Evolutionary conservation across 2,797 vertebrate species (phyloP).

Genomic region (Myotis myotis): DNA sequence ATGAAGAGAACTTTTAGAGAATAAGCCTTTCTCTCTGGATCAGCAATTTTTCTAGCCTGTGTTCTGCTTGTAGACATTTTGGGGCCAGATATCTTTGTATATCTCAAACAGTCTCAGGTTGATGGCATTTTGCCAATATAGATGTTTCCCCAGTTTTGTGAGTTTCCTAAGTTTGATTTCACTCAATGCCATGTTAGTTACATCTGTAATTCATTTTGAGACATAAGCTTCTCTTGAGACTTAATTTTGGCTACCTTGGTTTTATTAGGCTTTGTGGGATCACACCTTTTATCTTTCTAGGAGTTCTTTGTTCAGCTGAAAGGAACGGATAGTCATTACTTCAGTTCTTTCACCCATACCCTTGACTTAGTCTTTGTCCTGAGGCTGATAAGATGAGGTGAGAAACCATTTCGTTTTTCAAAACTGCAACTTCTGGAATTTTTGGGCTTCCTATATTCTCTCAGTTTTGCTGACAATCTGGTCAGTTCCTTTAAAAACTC

Average conservation of each 20-base stretch:
- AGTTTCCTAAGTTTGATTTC: slow-evolving; percentile 10
- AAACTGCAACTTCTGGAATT: neutral
- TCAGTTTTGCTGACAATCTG: neutral
- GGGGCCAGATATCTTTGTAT: neutral
- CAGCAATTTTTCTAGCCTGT: neutral
- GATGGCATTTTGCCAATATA: neutral
- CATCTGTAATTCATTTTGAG: slow-evolving; percentile 9
- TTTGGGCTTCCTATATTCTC: neutral
- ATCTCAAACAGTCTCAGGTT: neutral
- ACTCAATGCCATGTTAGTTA: neutral
- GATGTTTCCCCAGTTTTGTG: slow-evolving; percentile 6
- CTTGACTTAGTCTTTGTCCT: slow-evolving; percentile 40
- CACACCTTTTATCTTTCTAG: neutral
- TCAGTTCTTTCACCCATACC: neutral
- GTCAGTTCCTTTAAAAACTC: slow-evolving; percentile 8
- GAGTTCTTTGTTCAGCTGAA: neutral
- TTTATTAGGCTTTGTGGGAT: neutral
- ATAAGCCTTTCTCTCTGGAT: neutral
- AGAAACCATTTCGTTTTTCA: slow-evolving; percentile 30
- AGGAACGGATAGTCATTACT: neutral
- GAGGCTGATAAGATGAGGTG: neutral
- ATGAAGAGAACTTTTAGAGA: neutral
- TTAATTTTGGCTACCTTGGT: slow-evolving; percentile 21
- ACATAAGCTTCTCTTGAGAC: neutral
- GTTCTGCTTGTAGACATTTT: neutral